These are phyloP conservation scores for Pipistrellus pygmaeus DNA, from an alignment of 2,797 vertebrate species.

Conservation along the genomic window DNA sequence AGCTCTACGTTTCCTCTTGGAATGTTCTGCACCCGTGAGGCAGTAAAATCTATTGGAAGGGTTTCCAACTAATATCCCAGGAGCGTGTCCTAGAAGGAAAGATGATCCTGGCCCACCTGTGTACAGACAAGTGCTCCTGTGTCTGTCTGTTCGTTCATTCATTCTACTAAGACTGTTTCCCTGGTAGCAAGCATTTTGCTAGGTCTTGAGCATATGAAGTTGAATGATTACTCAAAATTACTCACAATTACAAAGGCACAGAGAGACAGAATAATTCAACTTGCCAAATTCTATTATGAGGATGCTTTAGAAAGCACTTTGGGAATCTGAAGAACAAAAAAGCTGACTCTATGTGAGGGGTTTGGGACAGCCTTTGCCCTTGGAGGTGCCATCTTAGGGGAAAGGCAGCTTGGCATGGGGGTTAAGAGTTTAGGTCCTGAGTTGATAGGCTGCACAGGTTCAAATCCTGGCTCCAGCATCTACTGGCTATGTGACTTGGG, in stretches of 20 bases:
- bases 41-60: constrained; percentile 37
- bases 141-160: neutral
- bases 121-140: neutral
- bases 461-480: neutral
- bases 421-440: neutral
- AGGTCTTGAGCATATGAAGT: neutral
- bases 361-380: neutral
- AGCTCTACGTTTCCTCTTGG: constrained; percentile 69
- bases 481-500: neutral
- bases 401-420: neutral
- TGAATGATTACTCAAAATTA: neutral
- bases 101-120: neutral
- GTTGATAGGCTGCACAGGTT: neutral
- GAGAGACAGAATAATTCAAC: neutral
- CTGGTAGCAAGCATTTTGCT: neutral
- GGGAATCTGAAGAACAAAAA: neutral
- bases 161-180: neutral
- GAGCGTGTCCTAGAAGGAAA: constrained; percentile 40
- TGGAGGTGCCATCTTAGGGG: neutral
- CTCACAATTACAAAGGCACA: neutral
- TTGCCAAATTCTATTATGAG: constrained; percentile 1
- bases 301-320: constrained; percentile 10
- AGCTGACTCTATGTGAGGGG: neutral
- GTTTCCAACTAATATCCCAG: constrained; percentile 35
- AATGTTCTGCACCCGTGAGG: constrained; percentile 58